Percentiles rank a stretch among this genome's conserved stretches.
Evolutionary conservation across 1,140 invertebrate genomes (phyloP).

Genomic region (Neodiprion virginianus): DNA sequence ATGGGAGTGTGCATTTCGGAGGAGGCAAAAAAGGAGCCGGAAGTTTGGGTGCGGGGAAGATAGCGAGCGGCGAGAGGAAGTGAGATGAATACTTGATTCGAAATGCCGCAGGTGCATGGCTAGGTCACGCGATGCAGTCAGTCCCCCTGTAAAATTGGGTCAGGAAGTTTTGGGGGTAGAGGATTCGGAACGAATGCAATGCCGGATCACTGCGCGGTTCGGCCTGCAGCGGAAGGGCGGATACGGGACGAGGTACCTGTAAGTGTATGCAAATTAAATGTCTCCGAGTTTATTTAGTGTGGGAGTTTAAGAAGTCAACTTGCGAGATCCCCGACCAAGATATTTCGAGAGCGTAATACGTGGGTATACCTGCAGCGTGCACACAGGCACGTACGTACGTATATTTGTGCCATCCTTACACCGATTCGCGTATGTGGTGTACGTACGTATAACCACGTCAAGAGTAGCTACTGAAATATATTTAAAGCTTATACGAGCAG

Average conservation of each 20-base stretch:
- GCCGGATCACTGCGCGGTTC: not conserved
- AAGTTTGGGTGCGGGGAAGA: conserved; percentile 18
- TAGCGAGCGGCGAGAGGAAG: conserved; percentile 23
- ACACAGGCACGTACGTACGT: too few relatives aligned
- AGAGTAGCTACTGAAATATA: too few relatives aligned
- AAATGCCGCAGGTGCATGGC: conserved; percentile 35
- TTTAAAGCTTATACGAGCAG: too few relatives aligned
- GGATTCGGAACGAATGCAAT: conserved; percentile 6
- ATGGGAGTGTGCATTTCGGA: not conserved
- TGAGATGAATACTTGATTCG: conserved; percentile 28
- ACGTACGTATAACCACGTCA: too few relatives aligned
- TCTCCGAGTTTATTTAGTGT: conserved; percentile 45
- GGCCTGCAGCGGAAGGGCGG: conserved; percentile 2
- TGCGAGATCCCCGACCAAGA: not conserved
- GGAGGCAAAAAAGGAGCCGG: not conserved
- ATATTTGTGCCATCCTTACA: too few relatives aligned
- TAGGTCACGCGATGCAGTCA: conserved; percentile 47
- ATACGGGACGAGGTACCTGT: not conserved
- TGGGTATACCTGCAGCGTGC: not conserved
- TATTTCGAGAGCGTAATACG: not conserved
- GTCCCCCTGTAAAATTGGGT: conserved; percentile 40
- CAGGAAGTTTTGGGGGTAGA: conserved; percentile 44
- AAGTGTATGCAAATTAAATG: conserved; percentile 48
- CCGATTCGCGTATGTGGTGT: too few relatives aligned
- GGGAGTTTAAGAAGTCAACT: conserved; percentile 34